Evolutionary conservation across 92 coral and sea anemone species (phyloP).

Genomic region (Nematostella vectensis): DNA sequence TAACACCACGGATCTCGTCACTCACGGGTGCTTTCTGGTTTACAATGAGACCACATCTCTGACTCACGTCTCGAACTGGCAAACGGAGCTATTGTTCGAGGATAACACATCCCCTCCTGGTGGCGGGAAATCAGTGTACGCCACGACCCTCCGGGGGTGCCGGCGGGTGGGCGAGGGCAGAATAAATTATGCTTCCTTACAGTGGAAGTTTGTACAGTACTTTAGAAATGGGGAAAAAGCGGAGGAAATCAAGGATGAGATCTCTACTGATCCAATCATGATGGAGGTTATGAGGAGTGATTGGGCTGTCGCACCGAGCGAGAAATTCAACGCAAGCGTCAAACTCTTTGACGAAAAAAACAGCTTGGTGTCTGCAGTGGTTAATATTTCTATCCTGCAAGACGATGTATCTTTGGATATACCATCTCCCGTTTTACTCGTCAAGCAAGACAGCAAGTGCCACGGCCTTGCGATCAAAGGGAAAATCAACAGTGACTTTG

Average conservation of each 20-base stretch:
- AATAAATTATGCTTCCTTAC: slow-evolving; percentile 50
- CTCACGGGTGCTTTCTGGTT: slow-evolving; percentile 67
- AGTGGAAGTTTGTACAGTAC: slow-evolving; percentile 52
- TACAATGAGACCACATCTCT: slow-evolving; percentile 27
- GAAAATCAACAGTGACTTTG: slow-evolving; percentile 16
- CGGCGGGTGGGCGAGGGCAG: slow-evolving; percentile 50
- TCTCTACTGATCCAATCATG: slow-evolving; percentile 70
- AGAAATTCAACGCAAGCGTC: slow-evolving; percentile 51
- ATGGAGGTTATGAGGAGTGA: slow-evolving; percentile 43
- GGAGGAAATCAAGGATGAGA: slow-evolving; percentile 29
- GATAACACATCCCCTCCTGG: slow-evolving; percentile 48
- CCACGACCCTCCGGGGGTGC: slow-evolving; percentile 79
- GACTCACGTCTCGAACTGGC: slow-evolving; percentile 29
- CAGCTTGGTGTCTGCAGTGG: slow-evolving; percentile 63
- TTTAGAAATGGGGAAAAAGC: slow-evolving; percentile 12
- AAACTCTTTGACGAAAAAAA: slow-evolving; percentile 70
- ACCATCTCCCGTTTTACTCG: slow-evolving; percentile 62
- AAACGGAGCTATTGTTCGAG: slow-evolving; percentile 47
- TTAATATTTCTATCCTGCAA: slow-evolving; percentile 28
- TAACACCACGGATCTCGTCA: slow-evolving; percentile 67
- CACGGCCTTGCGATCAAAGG: slow-evolving; percentile 33
- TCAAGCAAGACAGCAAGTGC: slow-evolving; percentile 27
- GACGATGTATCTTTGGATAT: slow-evolving; percentile 34
- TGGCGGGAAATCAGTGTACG: slow-evolving; percentile 77
- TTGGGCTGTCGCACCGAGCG: slow-evolving; percentile 70